Percentiles rank a stretch among this genome's conserved stretches.
These are phyloP conservation scores for Netelia fuscicornis DNA, from an alignment of 2,888 invertebrate genomes.

Conservation along the genomic window DNA sequence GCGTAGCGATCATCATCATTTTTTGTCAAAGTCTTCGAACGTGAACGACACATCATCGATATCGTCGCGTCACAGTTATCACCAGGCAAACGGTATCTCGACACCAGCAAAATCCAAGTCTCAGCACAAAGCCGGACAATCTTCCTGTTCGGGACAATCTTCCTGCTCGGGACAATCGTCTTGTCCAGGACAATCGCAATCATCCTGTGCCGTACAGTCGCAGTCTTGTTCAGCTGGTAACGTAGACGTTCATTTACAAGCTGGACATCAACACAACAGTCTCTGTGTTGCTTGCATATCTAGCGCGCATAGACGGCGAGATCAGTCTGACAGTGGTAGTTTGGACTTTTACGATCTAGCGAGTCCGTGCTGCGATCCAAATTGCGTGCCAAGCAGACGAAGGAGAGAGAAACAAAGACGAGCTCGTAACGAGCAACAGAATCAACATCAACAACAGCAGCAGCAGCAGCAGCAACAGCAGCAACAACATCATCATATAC, in stretches of 20 bases:
- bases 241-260: slow-evolving; percentile 68
- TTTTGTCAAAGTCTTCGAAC: slow-evolving; percentile 87
- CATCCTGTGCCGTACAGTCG: background rate
- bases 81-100: slow-evolving; percentile 83
- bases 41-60: slow-evolving; percentile 81
- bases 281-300: slow-evolving; percentile 84
- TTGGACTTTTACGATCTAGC: slow-evolving; percentile 95
- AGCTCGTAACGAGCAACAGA: slow-evolving; percentile 81
- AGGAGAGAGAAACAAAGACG: slow-evolving; percentile 87
- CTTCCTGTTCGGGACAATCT: slow-evolving; percentile 21
- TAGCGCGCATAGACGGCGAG: slow-evolving; percentile 79
- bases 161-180: slow-evolving; percentile 23
- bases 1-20: slow-evolving; percentile 89
- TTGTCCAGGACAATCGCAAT: slow-evolving; percentile 12
- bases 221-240: slow-evolving; percentile 69
- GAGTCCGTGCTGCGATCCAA: slow-evolving; percentile 94
- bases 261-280: slow-evolving; percentile 72
- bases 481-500: slow-evolving; percentile 65
- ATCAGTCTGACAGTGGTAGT: slow-evolving; percentile 89
- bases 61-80: slow-evolving; percentile 83
- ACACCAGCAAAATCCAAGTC: slow-evolving; percentile 65
- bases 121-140: slow-evolving; percentile 58
- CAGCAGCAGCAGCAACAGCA: slow-evolving; percentile 70
- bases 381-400: slow-evolving; percentile 90
- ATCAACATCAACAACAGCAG: slow-evolving; percentile 84